These are phyloP conservation scores for Chloropsis hardwickii DNA, from an alignment of 2,113 vertebrate genomes.

Conservation along the genomic window DNA sequence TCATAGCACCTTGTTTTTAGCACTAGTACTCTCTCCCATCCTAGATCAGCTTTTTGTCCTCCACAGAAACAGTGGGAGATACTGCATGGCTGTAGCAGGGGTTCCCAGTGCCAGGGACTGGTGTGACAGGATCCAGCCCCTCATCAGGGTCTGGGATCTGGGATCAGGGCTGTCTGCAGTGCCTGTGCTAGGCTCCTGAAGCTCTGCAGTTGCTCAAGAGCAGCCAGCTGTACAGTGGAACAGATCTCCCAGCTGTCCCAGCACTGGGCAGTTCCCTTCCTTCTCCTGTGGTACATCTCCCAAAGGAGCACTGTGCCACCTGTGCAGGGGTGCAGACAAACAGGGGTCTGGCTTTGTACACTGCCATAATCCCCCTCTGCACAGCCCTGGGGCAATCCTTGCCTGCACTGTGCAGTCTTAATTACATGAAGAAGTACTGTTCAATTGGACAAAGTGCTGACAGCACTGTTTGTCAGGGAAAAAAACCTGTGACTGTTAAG, in stretches of 20 bases:
- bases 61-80: background rate
- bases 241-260: background rate
- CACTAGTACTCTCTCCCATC: background rate
- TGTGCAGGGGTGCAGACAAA: background rate
- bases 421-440: background rate
- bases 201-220: background rate
- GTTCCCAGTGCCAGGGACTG: background rate
- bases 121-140: background rate
- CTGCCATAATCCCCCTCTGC: background rate
- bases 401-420: background rate
- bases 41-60: background rate
- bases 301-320: background rate
- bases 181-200: background rate
- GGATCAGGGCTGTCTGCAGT: background rate
- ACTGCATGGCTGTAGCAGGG: background rate
- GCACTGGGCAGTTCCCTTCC: background rate
- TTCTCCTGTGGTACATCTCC: background rate
- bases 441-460: background rate
- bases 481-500: background rate
- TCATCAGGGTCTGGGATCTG: background rate
- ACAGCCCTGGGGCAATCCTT: background rate
- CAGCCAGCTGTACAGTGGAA: background rate
- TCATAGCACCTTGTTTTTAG: background rate
- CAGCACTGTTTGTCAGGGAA: background rate
- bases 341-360: background rate